Evolutionary conservation across 2,888 invertebrate species (phyloP).

Genomic region (Brenthis hecate): DNA sequence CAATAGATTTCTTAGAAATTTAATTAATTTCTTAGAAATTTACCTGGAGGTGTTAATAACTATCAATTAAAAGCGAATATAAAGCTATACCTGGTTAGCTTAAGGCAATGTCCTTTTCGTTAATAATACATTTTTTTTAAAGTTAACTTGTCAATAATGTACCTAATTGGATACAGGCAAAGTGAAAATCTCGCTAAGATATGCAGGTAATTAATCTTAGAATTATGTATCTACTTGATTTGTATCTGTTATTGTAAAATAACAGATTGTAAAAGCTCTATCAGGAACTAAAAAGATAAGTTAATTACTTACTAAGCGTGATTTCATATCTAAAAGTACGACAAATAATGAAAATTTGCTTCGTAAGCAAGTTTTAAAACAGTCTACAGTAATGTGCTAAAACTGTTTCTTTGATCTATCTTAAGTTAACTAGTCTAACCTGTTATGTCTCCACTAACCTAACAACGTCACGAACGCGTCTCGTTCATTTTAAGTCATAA

Average conservation of each 20-base stretch:
- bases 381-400: conserved; percentile 36
- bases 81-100: no score
- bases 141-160: background rate
- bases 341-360: conserved; percentile 1
- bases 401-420: conserved; percentile 40
- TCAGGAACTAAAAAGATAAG: background rate
- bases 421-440: conserved; percentile 40
- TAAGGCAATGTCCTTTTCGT: no score
- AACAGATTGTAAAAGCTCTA: background rate
- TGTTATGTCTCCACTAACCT: conserved; percentile 39
- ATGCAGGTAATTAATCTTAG: no score
- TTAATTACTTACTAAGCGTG: background rate
- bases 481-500: conserved; percentile 34
- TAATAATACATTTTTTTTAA: no score
- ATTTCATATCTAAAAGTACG: background rate
- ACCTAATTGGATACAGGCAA: background rate
- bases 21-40: no score
- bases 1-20: no score
- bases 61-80: conserved; percentile 1
- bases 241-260: background rate
- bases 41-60: background rate
- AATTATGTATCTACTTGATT: no score
- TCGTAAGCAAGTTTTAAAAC: conserved; percentile 29
- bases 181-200: no score
- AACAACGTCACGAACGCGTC: conserved; percentile 37